Evolutionary conservation across 2,113 vertebrate species (phyloP).

Genomic region (Petrocephalus microphthalmus): DNA sequence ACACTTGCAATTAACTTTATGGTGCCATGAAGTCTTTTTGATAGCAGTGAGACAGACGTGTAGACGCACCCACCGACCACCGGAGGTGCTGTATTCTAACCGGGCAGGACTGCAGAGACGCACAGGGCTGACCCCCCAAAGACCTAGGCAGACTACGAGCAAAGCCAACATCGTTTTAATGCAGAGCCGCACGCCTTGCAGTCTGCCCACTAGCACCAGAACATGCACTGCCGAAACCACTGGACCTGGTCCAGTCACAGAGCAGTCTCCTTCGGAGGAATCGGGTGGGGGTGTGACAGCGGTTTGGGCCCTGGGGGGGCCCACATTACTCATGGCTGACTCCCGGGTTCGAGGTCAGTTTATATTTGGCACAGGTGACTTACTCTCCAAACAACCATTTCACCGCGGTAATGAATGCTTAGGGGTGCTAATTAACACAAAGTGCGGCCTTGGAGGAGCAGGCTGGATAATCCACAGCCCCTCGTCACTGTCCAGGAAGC

Average conservation of each 20-base stretch:
- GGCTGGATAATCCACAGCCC: neutral
- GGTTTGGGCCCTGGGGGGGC: neutral
- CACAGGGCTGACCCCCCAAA: neutral
- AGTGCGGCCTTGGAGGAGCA: neutral
- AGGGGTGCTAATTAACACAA: neutral
- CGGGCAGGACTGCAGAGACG: neutral
- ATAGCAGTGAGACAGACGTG: neutral
- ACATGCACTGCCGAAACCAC: neutral
- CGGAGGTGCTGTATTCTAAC: neutral
- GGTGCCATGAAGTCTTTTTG: neutral
- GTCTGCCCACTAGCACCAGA: neutral
- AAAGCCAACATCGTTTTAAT: no score
- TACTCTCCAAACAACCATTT: neutral
- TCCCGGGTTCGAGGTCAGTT: neutral
- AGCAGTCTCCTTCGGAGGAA: neutral
- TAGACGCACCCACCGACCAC: neutral
- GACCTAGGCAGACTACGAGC: no score
- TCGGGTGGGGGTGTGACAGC: neutral
- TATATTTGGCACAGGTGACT: conserved; percentile 8
- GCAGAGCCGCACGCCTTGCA: neutral
- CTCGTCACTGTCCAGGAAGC: neutral
- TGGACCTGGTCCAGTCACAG: neutral
- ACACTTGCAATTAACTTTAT: neutral
- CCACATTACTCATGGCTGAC: neutral
- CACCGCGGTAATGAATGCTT: neutral